A percentile compares a stretch with the other conserved stretches of the same genome.
These are phyloP conservation scores for Urocynchramus pylzowi DNA, from an alignment of 2,113 vertebrate genomes.

Conservation along the genomic window DNA sequence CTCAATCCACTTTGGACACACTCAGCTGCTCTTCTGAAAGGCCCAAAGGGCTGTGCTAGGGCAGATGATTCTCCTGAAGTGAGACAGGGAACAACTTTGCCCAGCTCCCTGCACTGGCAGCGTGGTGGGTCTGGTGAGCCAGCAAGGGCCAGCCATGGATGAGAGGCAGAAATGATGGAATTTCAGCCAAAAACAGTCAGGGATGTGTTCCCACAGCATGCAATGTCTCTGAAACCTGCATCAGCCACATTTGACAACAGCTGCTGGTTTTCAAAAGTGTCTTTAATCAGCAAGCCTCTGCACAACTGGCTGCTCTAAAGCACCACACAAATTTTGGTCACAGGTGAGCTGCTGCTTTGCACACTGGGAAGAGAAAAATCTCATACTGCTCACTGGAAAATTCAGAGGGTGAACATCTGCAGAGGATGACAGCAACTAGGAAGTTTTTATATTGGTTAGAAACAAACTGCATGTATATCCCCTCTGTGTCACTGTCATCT, in stretches of 20 bases:
- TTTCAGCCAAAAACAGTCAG: neutral
- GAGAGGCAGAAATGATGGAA: fast-evolving
- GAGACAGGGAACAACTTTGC: neutral
- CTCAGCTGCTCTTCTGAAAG: neutral
- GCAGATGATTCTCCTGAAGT: neutral
- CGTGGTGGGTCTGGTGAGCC: fast-evolving
- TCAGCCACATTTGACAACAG: neutral
- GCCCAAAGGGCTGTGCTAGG: neutral
- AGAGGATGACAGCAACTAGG: neutral
- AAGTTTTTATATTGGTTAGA: neutral
- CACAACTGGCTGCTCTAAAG: neutral
- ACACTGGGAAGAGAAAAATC: neutral
- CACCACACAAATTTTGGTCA: neutral
- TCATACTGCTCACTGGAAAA: neutral
- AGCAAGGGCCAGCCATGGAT: neutral
- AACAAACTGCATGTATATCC: neutral
- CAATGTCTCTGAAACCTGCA: neutral
- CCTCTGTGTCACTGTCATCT: neutral
- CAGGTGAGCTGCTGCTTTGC: neutral
- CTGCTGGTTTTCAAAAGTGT: neutral
- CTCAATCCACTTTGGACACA: neutral
- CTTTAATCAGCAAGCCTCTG: neutral
- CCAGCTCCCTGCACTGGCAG: fast-evolving
- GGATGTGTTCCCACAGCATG: neutral
- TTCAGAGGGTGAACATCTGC: neutral